Evolutionary conservation across 2,888 invertebrate species (phyloP), one percentile per base, ranked within the genome.

Genomic region (Volucella bombylans): DNA sequence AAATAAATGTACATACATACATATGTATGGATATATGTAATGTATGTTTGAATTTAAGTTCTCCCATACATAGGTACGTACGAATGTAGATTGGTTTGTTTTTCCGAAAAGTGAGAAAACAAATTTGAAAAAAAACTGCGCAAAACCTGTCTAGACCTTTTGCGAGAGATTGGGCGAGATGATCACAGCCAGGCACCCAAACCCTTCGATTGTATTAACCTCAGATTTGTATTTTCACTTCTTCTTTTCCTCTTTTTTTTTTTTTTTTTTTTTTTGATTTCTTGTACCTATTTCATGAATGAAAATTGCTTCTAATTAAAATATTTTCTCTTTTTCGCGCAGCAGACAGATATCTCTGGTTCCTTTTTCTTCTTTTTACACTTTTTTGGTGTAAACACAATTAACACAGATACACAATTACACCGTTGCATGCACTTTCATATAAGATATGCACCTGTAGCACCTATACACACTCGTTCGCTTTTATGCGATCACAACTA

Each of bases 261-360:
- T 23, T 23, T 23, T 23, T 23, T 23, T 23, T 23, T 23, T 23
- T 23, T 23, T 82, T 79, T 50, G 65, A 71, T 67, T 76, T 85
- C 39, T 72, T 83, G 50, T 55, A 79, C 6, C 31, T 31, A 6
- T 80, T 82, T 80, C 39, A 85, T 85, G 80, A 85, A 85, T 85
- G 83, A 85, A 85, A 80, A 85, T 80, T 80, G 80, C 79, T 76
- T 72, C 54, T 55, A 80, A 85, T 85, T 71, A 76, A 38, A 68
- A 71, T 76, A 85, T 80, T 80, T 85, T 85, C 83, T 85, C 80
- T 80, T 85, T 85, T 71, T 80, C 65, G 80, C 79, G 38, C 41
- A 31, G 49, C 31, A 68, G 54, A 67, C 54, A 65, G 49, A 83
- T 69, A 61, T 62, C 74, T 52, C 69, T 59, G 74, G 69, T 83